phyloP scores from a whole-genome alignment of 2,113 vertebrate species.

The Muscicapa adusta region DNA sequence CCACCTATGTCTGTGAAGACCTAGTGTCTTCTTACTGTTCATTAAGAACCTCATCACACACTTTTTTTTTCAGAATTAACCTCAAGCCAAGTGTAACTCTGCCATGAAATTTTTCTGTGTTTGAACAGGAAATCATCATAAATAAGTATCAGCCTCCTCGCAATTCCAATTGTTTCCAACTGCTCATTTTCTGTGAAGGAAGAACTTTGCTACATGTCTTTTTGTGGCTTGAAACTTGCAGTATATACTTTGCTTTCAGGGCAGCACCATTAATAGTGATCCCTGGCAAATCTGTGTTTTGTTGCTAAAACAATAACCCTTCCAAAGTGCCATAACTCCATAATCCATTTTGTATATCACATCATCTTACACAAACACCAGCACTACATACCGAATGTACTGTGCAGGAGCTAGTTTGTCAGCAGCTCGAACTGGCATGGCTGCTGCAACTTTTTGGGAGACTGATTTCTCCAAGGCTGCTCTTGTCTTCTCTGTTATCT shows the following conservation, averaged over 20 bases:
- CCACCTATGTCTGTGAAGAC: not conserved
- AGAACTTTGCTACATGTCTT: not conserved
- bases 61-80: not conserved
- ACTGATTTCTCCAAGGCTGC: slow-evolving; percentile 91
- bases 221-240: not conserved
- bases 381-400: slow-evolving; percentile 86
- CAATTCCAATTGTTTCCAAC: not conserved
- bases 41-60: not conserved
- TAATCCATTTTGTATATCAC: not conserved
- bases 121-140: not conserved
- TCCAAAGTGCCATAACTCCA: not conserved
- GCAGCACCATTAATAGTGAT: not conserved
- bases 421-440: slow-evolving; percentile 97
- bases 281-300: not conserved
- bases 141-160: not conserved
- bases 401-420: slow-evolving; percentile 97
- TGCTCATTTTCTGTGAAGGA: not conserved
- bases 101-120: not conserved
- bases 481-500: slow-evolving; percentile 97
- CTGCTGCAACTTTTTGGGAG: slow-evolving; percentile 97
- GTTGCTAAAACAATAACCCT: not conserved
- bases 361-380: not conserved
- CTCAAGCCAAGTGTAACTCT: not conserved
- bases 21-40: not conserved
- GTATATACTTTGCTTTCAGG: not conserved